Evolutionary conservation across 2,888 invertebrate genomes (phyloP).

Genomic region (Platycheirus albimanus): DNA sequence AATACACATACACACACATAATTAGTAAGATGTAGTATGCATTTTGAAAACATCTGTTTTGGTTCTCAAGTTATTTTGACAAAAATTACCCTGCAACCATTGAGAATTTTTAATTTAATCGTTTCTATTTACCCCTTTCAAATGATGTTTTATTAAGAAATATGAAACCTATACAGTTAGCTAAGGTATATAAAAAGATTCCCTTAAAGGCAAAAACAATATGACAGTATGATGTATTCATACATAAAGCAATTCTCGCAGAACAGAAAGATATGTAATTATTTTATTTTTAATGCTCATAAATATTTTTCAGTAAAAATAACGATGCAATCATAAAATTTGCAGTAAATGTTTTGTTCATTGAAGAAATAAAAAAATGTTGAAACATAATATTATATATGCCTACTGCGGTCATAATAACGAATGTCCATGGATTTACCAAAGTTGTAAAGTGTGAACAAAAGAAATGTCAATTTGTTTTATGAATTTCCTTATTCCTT

Average conservation of each 20-base stretch:
- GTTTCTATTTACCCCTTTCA: neutral
- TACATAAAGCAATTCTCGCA: no score
- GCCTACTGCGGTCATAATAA: neutral
- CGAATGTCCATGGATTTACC: neutral
- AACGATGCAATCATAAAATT: neutral
- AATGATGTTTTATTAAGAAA: neutral
- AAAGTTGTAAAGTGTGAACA: neutral
- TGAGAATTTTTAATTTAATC: neutral
- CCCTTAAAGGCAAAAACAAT: no score
- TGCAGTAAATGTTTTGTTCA: neutral
- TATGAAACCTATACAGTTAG: neutral
- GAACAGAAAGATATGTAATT: neutral
- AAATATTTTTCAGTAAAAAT: slow-evolving; percentile 7
- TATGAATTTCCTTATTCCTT: slow-evolving; percentile 3
- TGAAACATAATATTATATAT: no score
- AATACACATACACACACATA: neutral
- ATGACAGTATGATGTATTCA: no score
- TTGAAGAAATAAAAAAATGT: no score
- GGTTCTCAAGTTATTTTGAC: slow-evolving; percentile 13
- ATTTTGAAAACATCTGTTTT: slow-evolving; percentile 9
- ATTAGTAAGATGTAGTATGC: neutral
- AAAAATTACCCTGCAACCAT: slow-evolving; percentile 1
- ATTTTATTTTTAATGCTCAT: slow-evolving; percentile 7
- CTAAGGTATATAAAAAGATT: no score
- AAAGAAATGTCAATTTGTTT: neutral